These are phyloP conservation scores for Paguma larvata DNA, from an alignment of 2,797 vertebrate genomes.

Conservation along the genomic window DNA sequence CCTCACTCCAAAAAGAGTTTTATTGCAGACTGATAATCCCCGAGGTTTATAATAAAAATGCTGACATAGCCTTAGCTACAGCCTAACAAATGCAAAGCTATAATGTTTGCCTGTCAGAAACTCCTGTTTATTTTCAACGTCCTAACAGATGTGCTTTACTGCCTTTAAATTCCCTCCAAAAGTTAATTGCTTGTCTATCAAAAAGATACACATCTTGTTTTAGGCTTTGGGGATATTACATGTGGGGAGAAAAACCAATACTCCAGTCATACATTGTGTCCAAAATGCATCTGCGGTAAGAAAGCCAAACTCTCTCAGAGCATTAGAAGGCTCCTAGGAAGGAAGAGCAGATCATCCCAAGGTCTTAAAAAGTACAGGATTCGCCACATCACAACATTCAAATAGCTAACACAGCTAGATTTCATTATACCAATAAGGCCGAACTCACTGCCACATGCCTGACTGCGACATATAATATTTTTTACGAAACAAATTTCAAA, in stretches of 20 bases:
- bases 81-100: constrained; percentile 56
- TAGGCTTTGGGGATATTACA: constrained; percentile 69
- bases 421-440: not conserved
- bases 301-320: not conserved
- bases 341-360: not conserved
- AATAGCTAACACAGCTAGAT: not conserved
- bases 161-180: constrained; percentile 72
- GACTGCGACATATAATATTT: not conserved
- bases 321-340: not conserved
- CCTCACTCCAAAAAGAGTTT: constrained; percentile 62
- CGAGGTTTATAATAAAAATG: constrained; percentile 75
- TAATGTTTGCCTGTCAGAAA: constrained; percentile 71
- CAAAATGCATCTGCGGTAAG: constrained; percentile 44
- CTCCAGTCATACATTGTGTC: constrained; percentile 48
- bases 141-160: constrained; percentile 73
- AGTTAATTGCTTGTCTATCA: constrained; percentile 82
- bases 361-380: not conserved
- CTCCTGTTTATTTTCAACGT: constrained; percentile 69
- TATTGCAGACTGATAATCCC: constrained; percentile 64
- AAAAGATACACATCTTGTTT: constrained; percentile 80
- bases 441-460: not conserved
- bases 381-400: not conserved
- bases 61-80: constrained; percentile 56
- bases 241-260: constrained; percentile 70
- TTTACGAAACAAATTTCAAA: constrained; percentile 31